Evolutionary conservation across 2,113 vertebrate species (phyloP).

Genomic region (Guaruba guarouba): DNA sequence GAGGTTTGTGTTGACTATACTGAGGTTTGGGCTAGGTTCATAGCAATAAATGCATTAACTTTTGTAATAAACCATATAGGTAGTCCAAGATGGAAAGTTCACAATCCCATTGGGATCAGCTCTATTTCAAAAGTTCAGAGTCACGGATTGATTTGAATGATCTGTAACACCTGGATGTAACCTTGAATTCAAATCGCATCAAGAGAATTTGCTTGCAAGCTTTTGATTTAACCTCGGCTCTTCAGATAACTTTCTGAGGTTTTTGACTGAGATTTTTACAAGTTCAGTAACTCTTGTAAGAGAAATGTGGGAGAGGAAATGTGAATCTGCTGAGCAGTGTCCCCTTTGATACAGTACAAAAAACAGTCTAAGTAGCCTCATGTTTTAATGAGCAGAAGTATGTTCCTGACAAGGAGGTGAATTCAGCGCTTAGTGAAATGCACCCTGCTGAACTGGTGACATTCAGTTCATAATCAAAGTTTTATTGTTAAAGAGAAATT

Average conservation of each 20-base stretch:
- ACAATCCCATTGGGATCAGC: background rate
- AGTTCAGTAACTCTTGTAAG: background rate
- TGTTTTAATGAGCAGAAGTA: conserved; percentile 19
- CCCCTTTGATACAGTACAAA: background rate
- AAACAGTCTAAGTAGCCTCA: background rate
- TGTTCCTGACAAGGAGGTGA: background rate
- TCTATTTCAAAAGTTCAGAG: background rate
- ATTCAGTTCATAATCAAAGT: conserved; percentile 4
- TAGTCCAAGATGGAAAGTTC: background rate
- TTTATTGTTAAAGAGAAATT: conserved; percentile 18
- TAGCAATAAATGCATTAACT: background rate
- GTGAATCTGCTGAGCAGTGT: background rate
- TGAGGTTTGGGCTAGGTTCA: background rate
- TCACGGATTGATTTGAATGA: background rate
- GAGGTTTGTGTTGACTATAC: background rate
- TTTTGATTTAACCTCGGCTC: background rate
- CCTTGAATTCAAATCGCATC: background rate
- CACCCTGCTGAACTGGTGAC: conserved; percentile 9
- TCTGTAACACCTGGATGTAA: background rate
- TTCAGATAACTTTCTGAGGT: background rate
- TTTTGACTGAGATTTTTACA: background rate
- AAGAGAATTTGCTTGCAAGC: background rate
- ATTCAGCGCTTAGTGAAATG: background rate
- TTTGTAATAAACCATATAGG: background rate
- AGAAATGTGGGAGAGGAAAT: background rate